Percentiles rank a stretch among this genome's conserved stretches.
Evolutionary conservation across 1,140 invertebrate species (phyloP).

Genomic region (Ostrea denselamellosa): DNA sequence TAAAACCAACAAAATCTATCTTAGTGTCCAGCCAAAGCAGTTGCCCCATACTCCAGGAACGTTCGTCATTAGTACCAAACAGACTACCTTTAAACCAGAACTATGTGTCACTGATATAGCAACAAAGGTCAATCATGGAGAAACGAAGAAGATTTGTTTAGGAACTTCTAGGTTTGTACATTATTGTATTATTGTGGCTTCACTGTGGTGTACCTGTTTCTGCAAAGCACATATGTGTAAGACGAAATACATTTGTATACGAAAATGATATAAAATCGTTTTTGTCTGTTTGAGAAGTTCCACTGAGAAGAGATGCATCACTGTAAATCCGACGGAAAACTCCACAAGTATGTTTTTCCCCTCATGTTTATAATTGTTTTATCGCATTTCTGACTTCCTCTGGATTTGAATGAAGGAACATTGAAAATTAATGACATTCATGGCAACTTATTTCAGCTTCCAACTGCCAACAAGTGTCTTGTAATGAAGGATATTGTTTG

Average conservation of each 20-base stretch:
- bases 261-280: not conserved
- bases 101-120: not conserved
- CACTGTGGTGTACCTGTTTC: not conserved
- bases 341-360: not conserved
- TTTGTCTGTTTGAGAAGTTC: not conserved
- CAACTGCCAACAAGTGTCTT: not conserved
- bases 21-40: not conserved
- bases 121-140: not conserved
- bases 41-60: not conserved
- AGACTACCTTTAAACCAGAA: not conserved
- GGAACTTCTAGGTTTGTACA: not conserved
- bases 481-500: not conserved
- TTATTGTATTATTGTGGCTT: too few relatives aligned
- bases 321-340: not conserved
- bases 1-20: too few relatives aligned
- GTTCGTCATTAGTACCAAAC: not conserved
- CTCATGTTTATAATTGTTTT: not conserved
- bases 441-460: constrained; percentile 21
- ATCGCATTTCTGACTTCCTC: too few relatives aligned
- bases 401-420: not conserved
- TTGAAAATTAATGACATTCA: too few relatives aligned
- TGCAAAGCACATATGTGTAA: not conserved
- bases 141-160: constrained; percentile 12
- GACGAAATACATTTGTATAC: not conserved
- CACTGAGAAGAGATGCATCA: not conserved